Evolutionary conservation across 2,113 vertebrate species (phyloP).

Genomic region (Pontoporia blainvillei): DNA sequence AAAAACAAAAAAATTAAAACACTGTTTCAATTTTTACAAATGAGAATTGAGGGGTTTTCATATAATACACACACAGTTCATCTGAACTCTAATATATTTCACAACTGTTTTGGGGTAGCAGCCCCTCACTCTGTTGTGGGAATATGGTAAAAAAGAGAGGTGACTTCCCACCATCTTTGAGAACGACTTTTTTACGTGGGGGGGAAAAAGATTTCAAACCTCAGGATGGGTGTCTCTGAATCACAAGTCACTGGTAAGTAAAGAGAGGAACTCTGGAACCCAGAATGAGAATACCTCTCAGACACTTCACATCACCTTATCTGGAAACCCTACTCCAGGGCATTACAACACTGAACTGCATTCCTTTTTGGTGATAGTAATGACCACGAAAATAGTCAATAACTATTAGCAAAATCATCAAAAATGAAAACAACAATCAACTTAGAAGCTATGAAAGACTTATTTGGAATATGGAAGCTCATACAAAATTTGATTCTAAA

Average conservation of each 20-base stretch:
- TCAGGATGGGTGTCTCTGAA: not conserved
- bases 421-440: not conserved
- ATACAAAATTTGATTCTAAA: constrained; percentile 6
- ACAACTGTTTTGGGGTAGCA: not conserved
- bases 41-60: not conserved
- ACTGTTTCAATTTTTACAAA: constrained; percentile 27
- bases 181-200: not conserved
- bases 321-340: not conserved
- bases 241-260: not conserved
- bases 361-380: not conserved
- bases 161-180: not conserved
- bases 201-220: not conserved
- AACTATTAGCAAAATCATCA: not conserved
- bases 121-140: not conserved
- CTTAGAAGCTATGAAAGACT: not conserved
- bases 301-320: not conserved
- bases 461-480: not conserved
- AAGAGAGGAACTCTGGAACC: not conserved
- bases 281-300: not conserved
- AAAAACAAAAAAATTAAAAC: constrained; percentile 44
- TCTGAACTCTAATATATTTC: not conserved
- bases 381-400: not conserved
- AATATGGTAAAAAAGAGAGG: not conserved
- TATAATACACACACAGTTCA: not conserved
- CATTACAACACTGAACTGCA: not conserved